Conservation (phyloP, 23 tunicate species). For the Oikopleura vanhoeffeni region DNA sequence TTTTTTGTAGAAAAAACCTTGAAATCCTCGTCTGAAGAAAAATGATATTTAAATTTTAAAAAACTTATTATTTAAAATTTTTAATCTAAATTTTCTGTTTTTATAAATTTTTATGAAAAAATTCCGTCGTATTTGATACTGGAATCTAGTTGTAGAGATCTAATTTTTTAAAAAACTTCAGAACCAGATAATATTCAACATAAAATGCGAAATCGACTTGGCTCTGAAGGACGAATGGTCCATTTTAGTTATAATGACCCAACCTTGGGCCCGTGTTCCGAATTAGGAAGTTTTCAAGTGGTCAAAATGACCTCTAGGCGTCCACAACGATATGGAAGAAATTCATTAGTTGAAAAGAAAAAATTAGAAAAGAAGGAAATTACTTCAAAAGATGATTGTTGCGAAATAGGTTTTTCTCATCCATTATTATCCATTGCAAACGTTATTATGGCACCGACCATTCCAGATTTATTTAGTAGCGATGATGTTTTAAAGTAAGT, state of each 20-base stretch:
- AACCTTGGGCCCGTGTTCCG: not conserved
- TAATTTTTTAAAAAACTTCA: too few relatives aligned
- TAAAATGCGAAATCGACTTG: not conserved
- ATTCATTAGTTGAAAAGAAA: not conserved
- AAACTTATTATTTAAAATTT: too few relatives aligned
- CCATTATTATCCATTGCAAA: not conserved
- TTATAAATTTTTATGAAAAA: too few relatives aligned
- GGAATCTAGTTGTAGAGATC: too few relatives aligned
- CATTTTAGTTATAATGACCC: not conserved
- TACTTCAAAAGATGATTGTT: not conserved
- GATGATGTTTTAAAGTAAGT: not conserved
- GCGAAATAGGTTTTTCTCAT: not conserved
- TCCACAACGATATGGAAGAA: not conserved
- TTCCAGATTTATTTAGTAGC: not conserved
- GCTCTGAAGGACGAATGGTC: not conserved
- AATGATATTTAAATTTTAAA: too few relatives aligned
- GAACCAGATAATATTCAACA: too few relatives aligned
- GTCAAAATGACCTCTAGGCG: not conserved
- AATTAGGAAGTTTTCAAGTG: not conserved
- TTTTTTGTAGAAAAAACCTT: too few relatives aligned
- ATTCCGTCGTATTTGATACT: too few relatives aligned
- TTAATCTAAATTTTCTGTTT: too few relatives aligned
- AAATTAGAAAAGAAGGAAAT: not conserved
- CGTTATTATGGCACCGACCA: not conserved
- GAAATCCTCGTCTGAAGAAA: too few relatives aligned